phyloP scores from a whole-genome alignment of 2,888 invertebrate species.

The Limnephilus rhombicus region DNA sequence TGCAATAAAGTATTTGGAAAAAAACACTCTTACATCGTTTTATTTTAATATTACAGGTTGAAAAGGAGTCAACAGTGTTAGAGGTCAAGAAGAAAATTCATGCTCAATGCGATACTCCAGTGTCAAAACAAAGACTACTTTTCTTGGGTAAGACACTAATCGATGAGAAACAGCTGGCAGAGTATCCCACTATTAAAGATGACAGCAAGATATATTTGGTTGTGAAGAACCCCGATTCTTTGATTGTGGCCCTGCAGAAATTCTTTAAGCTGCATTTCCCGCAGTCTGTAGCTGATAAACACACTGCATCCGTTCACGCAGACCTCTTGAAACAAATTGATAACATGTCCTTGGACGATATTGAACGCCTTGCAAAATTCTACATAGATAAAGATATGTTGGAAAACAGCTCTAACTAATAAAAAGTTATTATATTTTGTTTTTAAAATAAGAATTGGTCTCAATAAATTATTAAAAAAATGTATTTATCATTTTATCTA shows the following conservation, averaged over 20 bases:
- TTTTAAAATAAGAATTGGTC: background rate
- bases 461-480: background rate
- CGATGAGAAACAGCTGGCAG: conserved; percentile 84
- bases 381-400: conserved; percentile 42
- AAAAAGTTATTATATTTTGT: background rate
- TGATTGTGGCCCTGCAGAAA: conserved; percentile 79
- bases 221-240: conserved; percentile 82
- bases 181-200: conserved; percentile 85
- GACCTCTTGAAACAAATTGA: conserved; percentile 77
- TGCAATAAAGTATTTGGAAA: background rate
- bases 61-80: conserved; percentile 79
- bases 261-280: conserved; percentile 80
- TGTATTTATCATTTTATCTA: background rate
- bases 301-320: conserved; percentile 79
- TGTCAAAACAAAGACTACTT: conserved; percentile 84
- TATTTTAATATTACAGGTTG: conserved; percentile 71
- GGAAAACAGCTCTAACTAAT: background rate
- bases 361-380: conserved; percentile 76
- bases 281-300: conserved; percentile 81
- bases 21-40: background rate
- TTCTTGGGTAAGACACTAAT: conserved; percentile 84
- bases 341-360: conserved; percentile 79
- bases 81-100: conserved; percentile 85
- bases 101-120: conserved; percentile 81
- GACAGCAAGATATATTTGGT: conserved; percentile 86